phyloP scores from a whole-genome alignment of 2,888 invertebrate genomes.

The Cephonodes hylas region DNA sequence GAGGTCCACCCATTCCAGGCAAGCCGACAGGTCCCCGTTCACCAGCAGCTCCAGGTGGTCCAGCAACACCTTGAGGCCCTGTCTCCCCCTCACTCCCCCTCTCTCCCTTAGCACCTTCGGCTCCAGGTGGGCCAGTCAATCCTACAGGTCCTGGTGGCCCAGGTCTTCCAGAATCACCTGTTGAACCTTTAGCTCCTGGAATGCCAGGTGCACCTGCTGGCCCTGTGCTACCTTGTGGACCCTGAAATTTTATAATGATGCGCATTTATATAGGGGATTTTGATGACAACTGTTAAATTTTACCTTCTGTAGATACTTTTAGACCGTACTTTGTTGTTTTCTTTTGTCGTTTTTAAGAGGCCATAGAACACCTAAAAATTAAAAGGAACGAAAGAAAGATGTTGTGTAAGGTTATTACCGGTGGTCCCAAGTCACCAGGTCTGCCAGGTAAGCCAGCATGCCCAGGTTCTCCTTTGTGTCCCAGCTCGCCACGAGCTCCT shows the following conservation, averaged over 20 bases:
- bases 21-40: slow-evolving; percentile 83
- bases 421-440: slow-evolving; percentile 87
- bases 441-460: slow-evolving; percentile 88
- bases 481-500: slow-evolving; percentile 88
- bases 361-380: neutral
- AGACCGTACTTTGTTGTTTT: too few species aligned
- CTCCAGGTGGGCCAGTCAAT: slow-evolving; percentile 85
- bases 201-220: slow-evolving; percentile 85
- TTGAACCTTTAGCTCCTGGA: slow-evolving; percentile 85
- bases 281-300: too few species aligned
- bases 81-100: slow-evolving; percentile 84
- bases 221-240: slow-evolving; percentile 85
- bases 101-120: slow-evolving; percentile 89
- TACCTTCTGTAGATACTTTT: too few species aligned
- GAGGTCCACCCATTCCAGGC: slow-evolving; percentile 83
- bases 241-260: slow-evolving; percentile 64
- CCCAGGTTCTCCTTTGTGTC: slow-evolving; percentile 88
- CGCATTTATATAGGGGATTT: neutral
- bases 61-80: slow-evolving; percentile 86
- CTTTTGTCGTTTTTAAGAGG: too few species aligned
- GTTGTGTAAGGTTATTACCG: slow-evolving; percentile 68
- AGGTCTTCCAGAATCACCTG: slow-evolving; percentile 85
- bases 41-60: slow-evolving; percentile 85
- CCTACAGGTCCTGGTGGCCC: slow-evolving; percentile 86
- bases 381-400: neutral